Evolutionary conservation across 2,888 invertebrate genomes (phyloP), one percentile per base, ranked within the genome.

Genomic region (Apodemia hepburni): DNA sequence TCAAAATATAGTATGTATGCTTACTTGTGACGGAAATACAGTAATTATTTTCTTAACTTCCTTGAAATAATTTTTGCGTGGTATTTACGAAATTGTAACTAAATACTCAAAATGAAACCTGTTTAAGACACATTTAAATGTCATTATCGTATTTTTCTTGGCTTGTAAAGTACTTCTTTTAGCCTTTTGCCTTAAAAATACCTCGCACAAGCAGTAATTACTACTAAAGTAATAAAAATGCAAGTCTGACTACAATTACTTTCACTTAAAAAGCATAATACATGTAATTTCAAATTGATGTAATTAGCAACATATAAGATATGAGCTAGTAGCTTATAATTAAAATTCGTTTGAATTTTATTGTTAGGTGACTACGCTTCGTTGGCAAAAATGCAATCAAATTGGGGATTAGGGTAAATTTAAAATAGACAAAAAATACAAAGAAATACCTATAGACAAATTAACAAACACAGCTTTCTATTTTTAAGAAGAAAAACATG

Each of bases 281-380:
- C 22, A 18, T 11, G 11, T 54, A 27, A 54, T 54, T 54, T 27
- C 15, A 54, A 27, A 27, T 27, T 54, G 54, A 54, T 54, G 54
- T 54, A 54, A 54, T 54, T 54, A 54, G 15, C 22, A 12, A 27
- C 54, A 54, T 54, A 27, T 22, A n/a, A n/a, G n/a, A n/a, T n/a
- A 22, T 27, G 22, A 54, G 7, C 27, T 54, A 54, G 15, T 54
- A 15, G 5, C 11, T 22, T 12, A 12, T 54, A 5, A 54, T 54
- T 54, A 54, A 22, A 22, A 54, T 15, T 54, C 12, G 15, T 54
- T 54, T 54, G 5, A 22, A 15, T 54, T 54, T 15, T 42, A 42
- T 15, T 42, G n/a, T 33, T 42, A 15, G 15, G 3, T 4, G 12
- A 42, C 38, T 15, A 15, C 3, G 4, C 3, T 33, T 9, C 9